A percentile compares a stretch with the other conserved stretches of the same genome.
Conservation (phyloP, 2,797 vertebrate genomes). For the Alosa sapidissima region DNA sequence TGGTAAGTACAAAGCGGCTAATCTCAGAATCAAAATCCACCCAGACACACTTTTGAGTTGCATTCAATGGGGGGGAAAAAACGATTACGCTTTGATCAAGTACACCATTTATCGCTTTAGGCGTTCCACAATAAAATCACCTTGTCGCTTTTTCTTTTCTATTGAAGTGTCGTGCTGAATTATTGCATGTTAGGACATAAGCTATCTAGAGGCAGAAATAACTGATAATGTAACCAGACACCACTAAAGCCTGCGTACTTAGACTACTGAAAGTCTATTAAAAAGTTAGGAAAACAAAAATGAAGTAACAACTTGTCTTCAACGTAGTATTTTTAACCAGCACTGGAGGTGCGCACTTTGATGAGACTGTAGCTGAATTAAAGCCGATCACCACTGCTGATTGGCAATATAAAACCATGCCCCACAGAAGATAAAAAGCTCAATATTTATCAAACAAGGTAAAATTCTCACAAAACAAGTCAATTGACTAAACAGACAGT, state of each 20-base stretch:
- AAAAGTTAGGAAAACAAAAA: not conserved
- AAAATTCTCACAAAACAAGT: not conserved
- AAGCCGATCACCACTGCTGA: not conserved
- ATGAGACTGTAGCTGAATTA: not conserved
- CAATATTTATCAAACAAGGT: not conserved
- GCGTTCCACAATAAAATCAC: too few relatives aligned
- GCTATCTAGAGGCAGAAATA: not conserved
- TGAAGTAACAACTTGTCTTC: not conserved
- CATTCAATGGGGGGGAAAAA: not conserved
- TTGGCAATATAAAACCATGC: not conserved
- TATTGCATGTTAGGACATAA: not conserved
- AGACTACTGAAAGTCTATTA: not conserved
- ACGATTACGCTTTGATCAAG: not conserved
- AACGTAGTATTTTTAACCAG: not conserved
- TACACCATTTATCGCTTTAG: not conserved
- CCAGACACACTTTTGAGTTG: not conserved
- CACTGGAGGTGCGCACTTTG: not conserved
- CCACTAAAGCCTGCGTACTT: not conserved
- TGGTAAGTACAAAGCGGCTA: not conserved
- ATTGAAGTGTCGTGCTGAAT: not conserved
- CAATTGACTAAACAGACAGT: not conserved
- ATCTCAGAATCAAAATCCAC: not conserved
- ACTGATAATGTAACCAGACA: not conserved
- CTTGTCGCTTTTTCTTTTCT: not conserved
- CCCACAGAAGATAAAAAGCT: not conserved